phyloP scores from a whole-genome alignment of 2,888 invertebrate genomes.

The Chirona hameri region DNA sequence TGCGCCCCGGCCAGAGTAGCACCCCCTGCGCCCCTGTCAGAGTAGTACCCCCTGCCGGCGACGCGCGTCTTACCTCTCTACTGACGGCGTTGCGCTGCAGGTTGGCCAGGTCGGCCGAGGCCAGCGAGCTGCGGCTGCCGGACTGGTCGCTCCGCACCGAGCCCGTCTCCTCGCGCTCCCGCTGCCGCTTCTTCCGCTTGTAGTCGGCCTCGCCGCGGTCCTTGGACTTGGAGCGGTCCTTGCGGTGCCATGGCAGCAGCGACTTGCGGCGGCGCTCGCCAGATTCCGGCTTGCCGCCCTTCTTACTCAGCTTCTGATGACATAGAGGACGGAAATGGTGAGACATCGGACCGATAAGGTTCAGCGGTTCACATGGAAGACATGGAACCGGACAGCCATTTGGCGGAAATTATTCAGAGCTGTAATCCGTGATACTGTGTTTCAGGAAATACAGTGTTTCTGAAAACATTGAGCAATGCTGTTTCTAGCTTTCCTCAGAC shows the following conservation, averaged over 20 bases:
- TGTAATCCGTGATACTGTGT: too few relatives aligned
- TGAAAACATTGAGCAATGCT: too few relatives aligned
- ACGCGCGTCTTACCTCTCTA: slow-evolving; percentile 48
- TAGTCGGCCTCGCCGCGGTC: slow-evolving; percentile 50
- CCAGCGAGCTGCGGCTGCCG: slow-evolving; percentile 59
- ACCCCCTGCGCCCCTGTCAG: background rate
- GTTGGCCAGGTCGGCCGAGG: slow-evolving; percentile 57
- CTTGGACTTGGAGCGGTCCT: slow-evolving; percentile 63
- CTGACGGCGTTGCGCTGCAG: slow-evolving; percentile 49
- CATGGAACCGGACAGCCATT: too few relatives aligned
- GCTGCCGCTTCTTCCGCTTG: slow-evolving; percentile 49
- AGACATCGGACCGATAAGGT: too few relatives aligned
- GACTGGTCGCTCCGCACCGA: slow-evolving; percentile 52
- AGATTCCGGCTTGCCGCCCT: slow-evolving; percentile 79
- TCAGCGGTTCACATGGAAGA: too few relatives aligned
- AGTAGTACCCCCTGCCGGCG: background rate
- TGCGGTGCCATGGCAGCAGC: slow-evolving; percentile 77
- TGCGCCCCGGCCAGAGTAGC: too few relatives aligned
- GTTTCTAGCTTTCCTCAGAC: too few relatives aligned
- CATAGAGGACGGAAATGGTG: too few relatives aligned
- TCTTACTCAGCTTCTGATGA: slow-evolving; percentile 53
- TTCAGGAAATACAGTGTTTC: too few relatives aligned
- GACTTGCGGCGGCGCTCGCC: slow-evolving; percentile 78
- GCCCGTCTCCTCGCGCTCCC: slow-evolving; percentile 51
- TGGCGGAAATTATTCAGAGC: too few relatives aligned